Percentiles rank a stretch among this genome's conserved stretches.
Evolutionary conservation across 2,888 invertebrate species (phyloP).

Genomic region (Tetragonisca angustula): DNA sequence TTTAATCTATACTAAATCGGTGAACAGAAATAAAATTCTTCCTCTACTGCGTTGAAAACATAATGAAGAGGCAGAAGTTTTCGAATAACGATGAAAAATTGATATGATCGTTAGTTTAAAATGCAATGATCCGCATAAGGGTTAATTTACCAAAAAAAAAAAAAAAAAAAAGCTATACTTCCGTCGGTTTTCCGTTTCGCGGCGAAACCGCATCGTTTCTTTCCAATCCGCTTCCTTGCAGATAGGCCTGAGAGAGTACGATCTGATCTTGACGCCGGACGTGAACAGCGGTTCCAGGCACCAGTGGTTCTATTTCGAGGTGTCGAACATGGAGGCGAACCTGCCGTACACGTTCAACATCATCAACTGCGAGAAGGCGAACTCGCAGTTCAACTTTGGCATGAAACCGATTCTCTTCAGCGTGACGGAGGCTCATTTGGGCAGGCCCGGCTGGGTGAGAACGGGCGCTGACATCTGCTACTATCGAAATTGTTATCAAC

Average conservation of each 20-base stretch:
- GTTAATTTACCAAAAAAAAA: background rate
- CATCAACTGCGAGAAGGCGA: conserved; percentile 93
- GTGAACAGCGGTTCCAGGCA: conserved; percentile 91
- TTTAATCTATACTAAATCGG: too few relatives aligned
- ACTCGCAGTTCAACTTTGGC: conserved; percentile 94
- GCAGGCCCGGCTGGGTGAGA: conserved; percentile 89
- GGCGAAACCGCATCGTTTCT: conserved; percentile 35
- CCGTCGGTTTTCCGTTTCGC: background rate
- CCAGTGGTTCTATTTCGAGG: conserved; percentile 96
- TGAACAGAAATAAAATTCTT: too few relatives aligned
- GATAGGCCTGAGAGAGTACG: conserved; percentile 92
- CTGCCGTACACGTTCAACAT: conserved; percentile 93
- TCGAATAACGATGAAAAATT: too few relatives aligned
- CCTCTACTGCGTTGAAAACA: too few relatives aligned
- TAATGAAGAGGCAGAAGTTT: too few relatives aligned
- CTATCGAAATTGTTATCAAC: conserved; percentile 91
- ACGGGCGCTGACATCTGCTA: conserved; percentile 92
- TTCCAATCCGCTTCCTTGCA: conserved; percentile 81
- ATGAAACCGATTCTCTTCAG: conserved; percentile 96
- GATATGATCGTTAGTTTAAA: too few relatives aligned
- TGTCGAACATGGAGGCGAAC: conserved; percentile 90
- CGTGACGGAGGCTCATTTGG: conserved; percentile 88
- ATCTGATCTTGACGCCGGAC: conserved; percentile 92
- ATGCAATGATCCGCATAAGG: too few relatives aligned
- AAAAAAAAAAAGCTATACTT: background rate